A percentile compares a stretch with the other conserved stretches of the same genome.
Conservation (phyloP, 2,888 invertebrate species). For the Athetis lepigone region DNA sequence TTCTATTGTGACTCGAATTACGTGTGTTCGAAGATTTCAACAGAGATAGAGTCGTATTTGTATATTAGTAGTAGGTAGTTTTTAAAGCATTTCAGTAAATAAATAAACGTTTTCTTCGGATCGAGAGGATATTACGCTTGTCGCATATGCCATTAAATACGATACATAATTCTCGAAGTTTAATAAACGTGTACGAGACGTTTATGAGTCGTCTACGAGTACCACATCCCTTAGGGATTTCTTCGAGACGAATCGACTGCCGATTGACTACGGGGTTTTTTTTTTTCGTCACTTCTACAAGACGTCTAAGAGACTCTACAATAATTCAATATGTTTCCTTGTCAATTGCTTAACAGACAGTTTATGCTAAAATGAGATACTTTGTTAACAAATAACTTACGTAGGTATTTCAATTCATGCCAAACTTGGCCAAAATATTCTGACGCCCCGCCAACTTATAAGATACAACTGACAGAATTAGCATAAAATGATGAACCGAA, state of each 20-base stretch:
- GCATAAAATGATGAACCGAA: not conserved
- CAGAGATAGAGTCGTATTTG: too few relatives aligned
- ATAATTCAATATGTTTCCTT: not conserved
- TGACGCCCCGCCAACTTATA: slow-evolving; percentile 18
- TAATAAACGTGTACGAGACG: not conserved
- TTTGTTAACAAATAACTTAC: not conserved
- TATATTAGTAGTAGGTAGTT: too few relatives aligned
- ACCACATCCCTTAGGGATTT: too few relatives aligned
- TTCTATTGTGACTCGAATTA: too few relatives aligned
- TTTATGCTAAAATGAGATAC: not conserved
- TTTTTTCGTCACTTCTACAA: not conserved
- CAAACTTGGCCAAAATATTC: slow-evolving; percentile 1
- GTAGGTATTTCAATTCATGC: not conserved
- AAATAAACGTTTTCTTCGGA: too few relatives aligned
- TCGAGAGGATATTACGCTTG: not conserved
- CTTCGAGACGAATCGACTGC: too few relatives aligned
- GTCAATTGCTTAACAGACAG: not conserved
- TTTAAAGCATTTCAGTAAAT: too few relatives aligned
- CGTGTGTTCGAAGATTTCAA: too few relatives aligned
- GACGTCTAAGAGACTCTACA: not conserved
- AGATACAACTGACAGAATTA: slow-evolving; percentile 12
- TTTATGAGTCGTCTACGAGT: not conserved
- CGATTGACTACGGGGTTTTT: not conserved
- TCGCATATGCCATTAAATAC: not conserved
- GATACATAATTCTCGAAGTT: not conserved